These are phyloP conservation scores for Erebia aethiops DNA, from an alignment of 2,888 invertebrate genomes.

Conservation along the genomic window DNA sequence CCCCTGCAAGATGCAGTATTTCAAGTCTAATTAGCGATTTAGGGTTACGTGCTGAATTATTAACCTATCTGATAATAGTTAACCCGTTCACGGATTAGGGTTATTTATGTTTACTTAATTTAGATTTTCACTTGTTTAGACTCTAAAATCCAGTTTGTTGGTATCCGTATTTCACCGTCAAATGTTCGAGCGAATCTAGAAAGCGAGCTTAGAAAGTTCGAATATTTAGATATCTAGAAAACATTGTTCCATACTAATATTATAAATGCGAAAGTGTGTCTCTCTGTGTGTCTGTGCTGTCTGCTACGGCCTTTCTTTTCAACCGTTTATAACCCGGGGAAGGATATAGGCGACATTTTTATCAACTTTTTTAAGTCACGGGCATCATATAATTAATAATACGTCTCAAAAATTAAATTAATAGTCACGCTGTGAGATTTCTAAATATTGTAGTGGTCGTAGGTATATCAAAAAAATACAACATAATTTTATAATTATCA, in stretches of 20 bases:
- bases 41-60: conserved; percentile 60
- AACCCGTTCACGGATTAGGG: conserved; percentile 26
- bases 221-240: neutral
- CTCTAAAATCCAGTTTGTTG: neutral
- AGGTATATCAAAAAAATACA: neutral
- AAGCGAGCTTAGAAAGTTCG: conserved; percentile 2
- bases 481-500: conserved; percentile 9
- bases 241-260: neutral
- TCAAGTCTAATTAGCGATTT: conserved; percentile 60
- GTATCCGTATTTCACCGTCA: neutral
- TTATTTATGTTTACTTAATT: neutral
- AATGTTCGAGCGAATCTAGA: neutral
- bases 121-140: neutral
- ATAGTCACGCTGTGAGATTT: neutral
- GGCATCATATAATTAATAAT: no score
- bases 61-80: conserved; percentile 54
- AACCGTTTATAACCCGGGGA: no score
- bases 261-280: neutral
- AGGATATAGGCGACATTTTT: no score
- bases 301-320: no score
- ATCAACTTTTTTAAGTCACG: no score
- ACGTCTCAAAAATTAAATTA: no score
- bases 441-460: neutral
- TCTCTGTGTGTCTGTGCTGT: neutral
- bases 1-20: conserved; percentile 54